A percentile compares a stretch with the other conserved stretches of the same genome.
These are phyloP conservation scores for Agriopis aurantiaria DNA, from an alignment of 2,888 invertebrate genomes.

Conservation along the genomic window DNA sequence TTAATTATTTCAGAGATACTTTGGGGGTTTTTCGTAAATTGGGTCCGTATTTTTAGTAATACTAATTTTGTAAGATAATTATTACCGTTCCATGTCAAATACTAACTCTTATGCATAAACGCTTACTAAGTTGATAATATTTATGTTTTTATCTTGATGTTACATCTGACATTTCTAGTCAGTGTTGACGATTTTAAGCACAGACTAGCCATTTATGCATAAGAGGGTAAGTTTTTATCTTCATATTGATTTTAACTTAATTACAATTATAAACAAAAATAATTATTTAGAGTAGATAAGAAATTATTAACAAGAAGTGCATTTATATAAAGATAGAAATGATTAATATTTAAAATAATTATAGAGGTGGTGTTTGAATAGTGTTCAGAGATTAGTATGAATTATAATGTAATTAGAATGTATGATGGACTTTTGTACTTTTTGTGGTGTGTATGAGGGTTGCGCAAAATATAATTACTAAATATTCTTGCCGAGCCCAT, in stretches of 20 bases:
- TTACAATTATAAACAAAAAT: constrained; percentile 42
- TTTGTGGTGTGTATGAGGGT: constrained; percentile 79
- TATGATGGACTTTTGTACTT: constrained; percentile 80
- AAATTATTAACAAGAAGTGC: constrained; percentile 81
- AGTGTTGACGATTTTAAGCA: no score
- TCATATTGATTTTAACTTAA: constrained; percentile 26
- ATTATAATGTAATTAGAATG: constrained; percentile 62
- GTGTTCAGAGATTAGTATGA: constrained; percentile 73
- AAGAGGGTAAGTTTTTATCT: neutral
- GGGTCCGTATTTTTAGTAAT: neutral
- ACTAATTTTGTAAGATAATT: neutral
- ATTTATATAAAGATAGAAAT: constrained; percentile 83
- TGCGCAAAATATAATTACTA: constrained; percentile 56
- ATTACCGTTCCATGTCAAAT: constrained; percentile 6
- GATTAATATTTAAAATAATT: constrained; percentile 71
- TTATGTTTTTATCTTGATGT: no score
- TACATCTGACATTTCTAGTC: no score
- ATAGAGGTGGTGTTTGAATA: constrained; percentile 75
- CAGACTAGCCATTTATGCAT: no score
- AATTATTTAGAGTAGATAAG: constrained; percentile 67
- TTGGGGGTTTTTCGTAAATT: no score
- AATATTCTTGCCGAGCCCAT: constrained; percentile 48
- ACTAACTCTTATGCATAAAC: neutral
- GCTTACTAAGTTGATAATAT: no score
- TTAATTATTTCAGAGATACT: no score